A percentile compares a stretch with the other conserved stretches of the same genome.
Conservation (phyloP, 1,140 invertebrate species). For the Psilanteris sp. region DNA sequence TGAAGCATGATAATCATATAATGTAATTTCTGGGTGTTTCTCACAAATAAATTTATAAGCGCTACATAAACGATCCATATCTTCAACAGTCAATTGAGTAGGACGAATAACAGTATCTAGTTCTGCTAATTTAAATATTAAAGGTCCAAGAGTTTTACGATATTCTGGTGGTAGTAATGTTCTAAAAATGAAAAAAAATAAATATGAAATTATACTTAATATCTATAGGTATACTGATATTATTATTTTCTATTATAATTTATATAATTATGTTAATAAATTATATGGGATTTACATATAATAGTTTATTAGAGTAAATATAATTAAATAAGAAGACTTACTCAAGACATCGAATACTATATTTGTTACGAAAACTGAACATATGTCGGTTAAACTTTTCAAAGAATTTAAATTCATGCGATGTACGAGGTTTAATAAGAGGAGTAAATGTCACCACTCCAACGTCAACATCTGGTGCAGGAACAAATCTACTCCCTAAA, state of each 20-base stretch:
- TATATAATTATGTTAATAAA: too few relatives aligned
- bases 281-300: too few relatives aligned
- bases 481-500: constrained; percentile 90
- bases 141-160: constrained; percentile 83
- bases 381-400: constrained; percentile 94
- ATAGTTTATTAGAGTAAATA: too few relatives aligned
- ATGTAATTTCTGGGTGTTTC: constrained; percentile 84
- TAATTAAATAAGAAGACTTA: too few relatives aligned
- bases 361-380: constrained; percentile 94
- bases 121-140: constrained; percentile 87
- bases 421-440: constrained; percentile 84
- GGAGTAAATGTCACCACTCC: constrained; percentile 95
- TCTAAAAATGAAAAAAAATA: constrained; percentile 71
- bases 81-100: constrained; percentile 87
- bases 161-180: constrained; percentile 88
- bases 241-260: too few relatives aligned
- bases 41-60: constrained; percentile 88
- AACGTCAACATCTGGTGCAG: constrained; percentile 97
- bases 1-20: constrained; percentile 86
- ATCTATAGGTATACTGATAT: too few relatives aligned
- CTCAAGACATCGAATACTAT: constrained; percentile 84
- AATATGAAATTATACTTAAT: too few relatives aligned
- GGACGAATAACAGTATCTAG: constrained; percentile 86
- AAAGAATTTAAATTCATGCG: constrained; percentile 90
- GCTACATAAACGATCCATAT: constrained; percentile 88